These are phyloP conservation scores for Oryzias sinensis DNA, from an alignment of 2,797 vertebrate genomes.

Conservation along the genomic window DNA sequence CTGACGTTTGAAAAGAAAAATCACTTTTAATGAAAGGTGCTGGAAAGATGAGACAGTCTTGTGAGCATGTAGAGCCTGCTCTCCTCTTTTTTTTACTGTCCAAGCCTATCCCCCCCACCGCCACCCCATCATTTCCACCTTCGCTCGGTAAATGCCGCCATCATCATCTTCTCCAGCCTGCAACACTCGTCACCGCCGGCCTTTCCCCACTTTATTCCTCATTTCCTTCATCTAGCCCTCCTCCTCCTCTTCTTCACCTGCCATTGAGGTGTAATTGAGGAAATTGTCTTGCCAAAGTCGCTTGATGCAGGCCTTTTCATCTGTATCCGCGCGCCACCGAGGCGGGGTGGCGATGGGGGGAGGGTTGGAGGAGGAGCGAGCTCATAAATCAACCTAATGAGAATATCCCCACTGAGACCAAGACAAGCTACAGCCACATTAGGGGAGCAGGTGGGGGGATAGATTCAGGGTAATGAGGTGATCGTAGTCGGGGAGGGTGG, in stretches of 20 bases:
- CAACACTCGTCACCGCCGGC: constrained; percentile 14
- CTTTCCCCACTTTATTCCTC: constrained; percentile 13
- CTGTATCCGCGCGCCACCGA: constrained; percentile 35
- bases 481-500: constrained; percentile 7
- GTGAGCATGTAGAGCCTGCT: too few species aligned
- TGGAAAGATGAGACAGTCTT: neutral
- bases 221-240: constrained; percentile 30
- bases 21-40: neutral
- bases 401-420: constrained; percentile 66
- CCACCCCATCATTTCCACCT: constrained; percentile 29
- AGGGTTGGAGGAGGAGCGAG: constrained; percentile 25
- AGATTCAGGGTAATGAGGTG: constrained; percentile 28
- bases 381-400: constrained; percentile 79
- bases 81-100: constrained; percentile 13
- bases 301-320: constrained; percentile 32
- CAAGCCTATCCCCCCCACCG: constrained; percentile 15
- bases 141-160: constrained; percentile 17
- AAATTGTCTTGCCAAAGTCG: constrained; percentile 34
- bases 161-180: constrained; percentile 29
- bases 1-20: neutral
- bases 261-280: constrained; percentile 53
- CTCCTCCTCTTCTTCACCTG: constrained; percentile 29
- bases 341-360: constrained; percentile 28
- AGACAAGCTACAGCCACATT: constrained; percentile 60
- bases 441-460: constrained; percentile 29